Conservation (phyloP, 1,140 invertebrate genomes). For the Drosophila parabipectinata region DNA sequence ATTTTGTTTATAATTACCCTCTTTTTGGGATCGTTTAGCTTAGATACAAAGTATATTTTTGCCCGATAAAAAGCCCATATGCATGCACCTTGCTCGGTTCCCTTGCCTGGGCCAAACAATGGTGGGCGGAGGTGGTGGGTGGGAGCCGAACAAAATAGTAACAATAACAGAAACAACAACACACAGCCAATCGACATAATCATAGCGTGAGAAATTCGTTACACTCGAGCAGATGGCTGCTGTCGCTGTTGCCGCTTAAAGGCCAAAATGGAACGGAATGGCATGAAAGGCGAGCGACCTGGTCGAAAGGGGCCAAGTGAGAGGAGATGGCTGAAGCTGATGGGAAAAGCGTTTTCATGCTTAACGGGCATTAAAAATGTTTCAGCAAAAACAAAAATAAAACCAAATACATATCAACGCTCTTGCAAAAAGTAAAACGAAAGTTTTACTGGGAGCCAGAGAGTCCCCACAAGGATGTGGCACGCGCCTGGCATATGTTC, state of each 20-base stretch:
- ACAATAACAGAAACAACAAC: conserved; percentile 60
- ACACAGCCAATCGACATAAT: conserved; percentile 79
- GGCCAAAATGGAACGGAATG: conserved; percentile 48
- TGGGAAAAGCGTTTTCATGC: conserved; percentile 80
- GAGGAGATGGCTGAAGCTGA: conserved; percentile 21
- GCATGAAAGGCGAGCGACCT: conserved; percentile 20
- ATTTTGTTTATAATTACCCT: conserved; percentile 6
- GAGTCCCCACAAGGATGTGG: conserved; percentile 14
- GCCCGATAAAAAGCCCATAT: conserved; percentile 60
- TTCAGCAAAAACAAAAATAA: conserved; percentile 58
- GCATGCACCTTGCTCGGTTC: conserved; percentile 63
- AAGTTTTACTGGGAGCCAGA: neutral
- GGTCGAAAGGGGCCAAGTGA: conserved; percentile 11
- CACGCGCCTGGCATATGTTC: conserved; percentile 83
- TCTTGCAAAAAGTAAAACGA: conserved; percentile 48
- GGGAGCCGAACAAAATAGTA: conserved; percentile 49
- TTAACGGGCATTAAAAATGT: conserved; percentile 80
- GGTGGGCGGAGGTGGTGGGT: neutral
- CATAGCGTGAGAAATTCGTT: conserved; percentile 83
- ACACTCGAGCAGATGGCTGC: conserved; percentile 70
- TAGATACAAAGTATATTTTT: conserved; percentile 47
- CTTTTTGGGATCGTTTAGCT: neutral
- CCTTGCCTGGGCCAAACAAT: conserved; percentile 2
- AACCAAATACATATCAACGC: conserved; percentile 45
- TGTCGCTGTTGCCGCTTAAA: conserved; percentile 58